Evolutionary conservation across 2,888 invertebrate species (phyloP), one percentile per base, ranked within the genome.

Genomic region (Drosophila dives): DNA sequence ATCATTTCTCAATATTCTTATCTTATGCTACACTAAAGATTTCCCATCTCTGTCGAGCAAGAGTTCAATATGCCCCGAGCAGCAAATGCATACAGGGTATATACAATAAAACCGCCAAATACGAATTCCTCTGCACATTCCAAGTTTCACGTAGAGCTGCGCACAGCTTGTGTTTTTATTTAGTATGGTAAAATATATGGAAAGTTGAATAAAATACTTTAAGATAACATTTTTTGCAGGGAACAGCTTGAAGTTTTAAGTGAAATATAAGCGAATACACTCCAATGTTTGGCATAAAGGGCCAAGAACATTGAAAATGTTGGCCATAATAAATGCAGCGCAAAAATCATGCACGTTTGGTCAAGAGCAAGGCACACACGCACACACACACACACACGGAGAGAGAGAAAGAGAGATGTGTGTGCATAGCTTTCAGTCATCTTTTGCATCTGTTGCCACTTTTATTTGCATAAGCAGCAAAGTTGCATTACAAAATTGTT

Each of bases 381-480:
- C 63, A 67, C 56, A 63, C 53, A 56, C 49, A 54, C 17, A 45
- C 54, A 49, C 50, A 48, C 23, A 12, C n/a, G 29, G 0, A 40
- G 3, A 17, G 17, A 45, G 45, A 23, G 4, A 15, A 4, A 40
- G 29, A 29, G 29, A 29, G 29, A 29, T 8, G 10, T 59, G 6
- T 65, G 12, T 67, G 58, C 53, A 51, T 53, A 65, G 61, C 74
- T 70, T 70, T 77, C 67, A 72, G 68, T 75, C 80, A 78, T 77
- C 67, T 72, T 64, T 53, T 65, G 68, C 61, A 78, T 69, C 70
- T 62, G 72, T 72, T 67, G 66, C 64, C 65, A 65, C 62, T 76
- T 72, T 71, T 80, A 85, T 87, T 87, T 87, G 78, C 88, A 87
- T 80, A 74, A 84, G 89, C 72, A 68, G 54, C 55, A 69, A 64